phyloP scores from a whole-genome alignment of 2,797 vertebrate species.

The Danio kyathit region DNA sequence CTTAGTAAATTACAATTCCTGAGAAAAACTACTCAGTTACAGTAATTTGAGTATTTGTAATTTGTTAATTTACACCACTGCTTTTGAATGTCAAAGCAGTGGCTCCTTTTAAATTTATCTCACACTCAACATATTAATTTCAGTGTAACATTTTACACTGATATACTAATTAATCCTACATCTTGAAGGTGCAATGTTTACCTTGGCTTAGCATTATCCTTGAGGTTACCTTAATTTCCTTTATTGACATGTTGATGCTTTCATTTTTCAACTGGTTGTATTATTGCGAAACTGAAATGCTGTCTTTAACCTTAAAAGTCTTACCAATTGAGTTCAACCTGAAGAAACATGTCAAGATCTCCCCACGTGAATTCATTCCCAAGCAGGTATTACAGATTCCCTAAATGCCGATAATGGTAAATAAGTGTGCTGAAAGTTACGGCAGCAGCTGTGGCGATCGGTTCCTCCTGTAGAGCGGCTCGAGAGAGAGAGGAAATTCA shows the following conservation, averaged over 20 bases:
- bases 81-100: not conserved
- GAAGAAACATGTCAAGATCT: constrained; percentile 47
- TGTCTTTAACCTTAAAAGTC: not conserved
- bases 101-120: not conserved
- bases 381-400: constrained; percentile 61
- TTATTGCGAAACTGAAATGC: not conserved
- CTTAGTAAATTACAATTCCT: too few species aligned
- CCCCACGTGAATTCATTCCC: constrained; percentile 48
- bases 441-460: constrained; percentile 48
- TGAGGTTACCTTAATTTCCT: not conserved
- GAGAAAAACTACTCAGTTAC: too few species aligned
- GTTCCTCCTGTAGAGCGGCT: constrained; percentile 61
- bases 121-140: too few species aligned
- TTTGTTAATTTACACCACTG: too few species aligned
- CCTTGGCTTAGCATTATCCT: too few species aligned
- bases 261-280: not conserved
- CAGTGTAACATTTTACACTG: too few species aligned
- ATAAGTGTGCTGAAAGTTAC: constrained; percentile 70
- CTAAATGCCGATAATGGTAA: constrained; percentile 72
- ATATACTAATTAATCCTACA: too few species aligned
- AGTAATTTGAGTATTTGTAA: too few species aligned
- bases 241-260: not conserved
- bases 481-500: constrained; percentile 69
- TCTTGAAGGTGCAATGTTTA: too few species aligned
- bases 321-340: constrained; percentile 41